Percentiles rank a stretch among this genome's conserved stretches.
phyloP scores from a whole-genome alignment of 2,888 invertebrate species.

The Lapara coniferarum region DNA sequence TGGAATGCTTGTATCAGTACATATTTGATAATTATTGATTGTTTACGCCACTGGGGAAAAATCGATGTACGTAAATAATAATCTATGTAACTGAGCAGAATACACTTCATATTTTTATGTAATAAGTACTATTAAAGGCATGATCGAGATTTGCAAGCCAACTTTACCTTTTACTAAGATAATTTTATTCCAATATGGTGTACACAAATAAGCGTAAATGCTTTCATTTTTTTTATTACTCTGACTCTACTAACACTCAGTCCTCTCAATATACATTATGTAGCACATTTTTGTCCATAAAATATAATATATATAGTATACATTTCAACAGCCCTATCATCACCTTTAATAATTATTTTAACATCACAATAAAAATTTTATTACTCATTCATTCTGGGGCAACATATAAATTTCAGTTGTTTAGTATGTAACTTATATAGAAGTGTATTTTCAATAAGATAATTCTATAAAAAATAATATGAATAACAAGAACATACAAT shows the following conservation, averaged over 20 bases:
- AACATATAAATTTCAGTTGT: slow-evolving; percentile 15
- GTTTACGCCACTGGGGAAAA: slow-evolving; percentile 27
- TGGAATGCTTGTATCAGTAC: slow-evolving; percentile 39
- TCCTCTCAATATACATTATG: slow-evolving; percentile 19
- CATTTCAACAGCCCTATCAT: slow-evolving; percentile 54
- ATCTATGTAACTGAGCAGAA: not conserved
- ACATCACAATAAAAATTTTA: slow-evolving; percentile 44
- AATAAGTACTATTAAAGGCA: not conserved
- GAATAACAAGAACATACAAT: not conserved
- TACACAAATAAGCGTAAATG: slow-evolving; percentile 4
- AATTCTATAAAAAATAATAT: not conserved
- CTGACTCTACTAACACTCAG: not conserved
- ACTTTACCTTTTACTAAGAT: not conserved
- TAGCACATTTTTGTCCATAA: slow-evolving; percentile 33
- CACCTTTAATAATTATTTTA: slow-evolving; percentile 41
- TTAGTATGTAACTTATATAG: not conserved
- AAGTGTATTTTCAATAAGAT: not conserved
- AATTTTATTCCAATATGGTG: too few species aligned
- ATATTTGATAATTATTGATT: slow-evolving; percentile 27
- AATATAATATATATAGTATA: slow-evolving; percentile 41
- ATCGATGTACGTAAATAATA: not conserved
- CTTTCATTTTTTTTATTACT: not conserved
- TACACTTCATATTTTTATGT: not conserved
- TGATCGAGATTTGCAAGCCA: not conserved
- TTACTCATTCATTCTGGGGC: slow-evolving; percentile 39